Base-by-base conservation (phyloP, 2,113 vertebrate genomes). In the Agapornis roseicollis region DNA sequence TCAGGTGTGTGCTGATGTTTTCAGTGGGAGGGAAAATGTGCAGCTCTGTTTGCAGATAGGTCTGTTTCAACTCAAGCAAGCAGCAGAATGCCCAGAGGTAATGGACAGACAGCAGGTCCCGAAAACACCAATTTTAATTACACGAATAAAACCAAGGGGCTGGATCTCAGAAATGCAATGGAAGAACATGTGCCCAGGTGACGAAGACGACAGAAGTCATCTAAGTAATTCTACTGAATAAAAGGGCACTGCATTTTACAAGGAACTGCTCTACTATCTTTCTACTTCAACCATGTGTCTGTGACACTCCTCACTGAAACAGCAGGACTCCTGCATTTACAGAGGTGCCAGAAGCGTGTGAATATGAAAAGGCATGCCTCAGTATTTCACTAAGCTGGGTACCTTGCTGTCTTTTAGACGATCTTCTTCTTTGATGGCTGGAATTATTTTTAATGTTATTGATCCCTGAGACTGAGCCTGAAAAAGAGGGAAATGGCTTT, bases 401-500 rank as follows among this genome's bases (percentile, higher is more conserved):
- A 99, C 99, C 98, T 98, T 98, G 98, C 98, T 99, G 85, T 99
- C 99, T 90, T 98, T 99, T 25, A 99, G 94, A 14, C 89, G 97
- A 97, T 99, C 99, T 47, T 99, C 99, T 65, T 99, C 99, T 88
- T 98, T 98, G 71, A 99, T 93, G 50, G 99, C 99, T 56, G 99
- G 99, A 92, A 99, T 99, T 77, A 99, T 99, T 97, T 99, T 99
- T 92, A 99, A 94, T 4, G 99, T 99, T 97, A 99, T 99, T 37
- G 99, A 99, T 60, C 99, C 99, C 96, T 99, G 99, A 71, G 99
- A 99, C 83, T 99, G 99, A 22, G 99, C 99, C 99, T 99, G 97
- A 65, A 65, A 71, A 24, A 77, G 61, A 96, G 23, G 94, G 11
- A 91, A 61, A 58, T 4, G 56, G 56, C 10, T 1, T 15, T 55